Evolutionary conservation across 2,797 vertebrate species (phyloP), one percentile per base, ranked within the genome.

Genomic region (Pogonophryne albipinna): DNA sequence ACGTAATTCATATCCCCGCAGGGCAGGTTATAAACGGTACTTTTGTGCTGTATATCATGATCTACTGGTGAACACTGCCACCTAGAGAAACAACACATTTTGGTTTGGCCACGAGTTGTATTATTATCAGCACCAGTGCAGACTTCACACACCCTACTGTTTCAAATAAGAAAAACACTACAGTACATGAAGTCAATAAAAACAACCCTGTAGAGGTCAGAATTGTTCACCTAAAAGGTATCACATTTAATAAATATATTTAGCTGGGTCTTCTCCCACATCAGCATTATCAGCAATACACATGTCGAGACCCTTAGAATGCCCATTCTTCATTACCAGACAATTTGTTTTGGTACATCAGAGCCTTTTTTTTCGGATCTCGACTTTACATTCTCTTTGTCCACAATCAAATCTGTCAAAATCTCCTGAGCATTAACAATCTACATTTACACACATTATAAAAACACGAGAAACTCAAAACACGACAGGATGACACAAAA

Each of bases 221-320:
- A 76, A 49, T 60, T 20, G 4, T 66, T 68, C 41, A 64, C 71
- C 53, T 67, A 60, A 62, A 86, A 74, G 84, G 80, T 63, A 69
- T 83, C 58, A 92, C 79, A 88, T 91, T 90, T 91, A 91, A 92
- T 93, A 94, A 93, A 94, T 93, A 93, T 76, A 52, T 66, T 41
- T 27, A 68, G 62, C 71, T 79, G 75, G 63, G 10, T 79, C 55
- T 80, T 63, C 9, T 78, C 58, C 77, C 45, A 77, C 38, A 71
- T 68, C 47, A 65, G 55, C n/a, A 72, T 76, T 13, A 46, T 68
- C 56, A 70, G 52, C 58, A 42, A 14, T 69, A 66, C 71, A 83
- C 55, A 49, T 75, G 71, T 82, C 76, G 73, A 79, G 74, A 83
- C 65, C 57, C 60, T 31, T 57, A 57, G 41, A 80, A 77, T 74